phyloP scores from a whole-genome alignment of 2,888 invertebrate genomes.

The Pocota personata region DNA sequence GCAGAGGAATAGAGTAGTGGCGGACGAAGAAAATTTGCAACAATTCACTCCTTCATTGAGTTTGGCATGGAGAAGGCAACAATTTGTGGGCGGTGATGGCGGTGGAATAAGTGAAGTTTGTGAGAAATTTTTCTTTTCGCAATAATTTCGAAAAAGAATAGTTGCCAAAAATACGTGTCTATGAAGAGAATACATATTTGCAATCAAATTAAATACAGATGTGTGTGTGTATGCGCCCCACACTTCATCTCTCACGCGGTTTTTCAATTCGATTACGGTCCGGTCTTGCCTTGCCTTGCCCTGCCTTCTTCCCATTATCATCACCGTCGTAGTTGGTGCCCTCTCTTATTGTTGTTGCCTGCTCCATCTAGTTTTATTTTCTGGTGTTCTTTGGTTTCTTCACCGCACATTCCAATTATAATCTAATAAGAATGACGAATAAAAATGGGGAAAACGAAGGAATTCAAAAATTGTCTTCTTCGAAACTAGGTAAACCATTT shows the following conservation, averaged over 20 bases:
- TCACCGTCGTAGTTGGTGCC: not conserved
- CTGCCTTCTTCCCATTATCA: constrained; percentile 11
- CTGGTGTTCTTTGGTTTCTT: constrained; percentile 18
- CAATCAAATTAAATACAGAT: constrained; percentile 9
- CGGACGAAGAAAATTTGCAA: constrained; percentile 20
- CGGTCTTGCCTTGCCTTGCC: constrained; percentile 40
- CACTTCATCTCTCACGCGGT: constrained; percentile 56
- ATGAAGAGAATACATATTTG: constrained; percentile 16
- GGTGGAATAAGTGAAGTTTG: not conserved
- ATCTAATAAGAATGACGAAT: constrained; percentile 52
- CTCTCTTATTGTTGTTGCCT: constrained; percentile 6
- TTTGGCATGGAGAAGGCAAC: too few species aligned
- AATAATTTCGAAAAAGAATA: not conserved
- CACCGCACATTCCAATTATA: constrained; percentile 37
- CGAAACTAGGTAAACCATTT: not conserved
- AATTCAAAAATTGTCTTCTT: not conserved
- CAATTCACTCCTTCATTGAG: not conserved
- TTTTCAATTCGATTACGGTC: constrained; percentile 62
- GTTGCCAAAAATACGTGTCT: constrained; percentile 52
- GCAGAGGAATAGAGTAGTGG: not conserved
- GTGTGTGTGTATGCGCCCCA: constrained; percentile 18
- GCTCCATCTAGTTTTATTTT: constrained; percentile 39
- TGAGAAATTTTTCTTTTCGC: not conserved
- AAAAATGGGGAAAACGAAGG: not conserved
- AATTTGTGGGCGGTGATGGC: not conserved